Evolutionary conservation across 1,140 invertebrate species (phyloP).

Genomic region (Diprion similis): DNA sequence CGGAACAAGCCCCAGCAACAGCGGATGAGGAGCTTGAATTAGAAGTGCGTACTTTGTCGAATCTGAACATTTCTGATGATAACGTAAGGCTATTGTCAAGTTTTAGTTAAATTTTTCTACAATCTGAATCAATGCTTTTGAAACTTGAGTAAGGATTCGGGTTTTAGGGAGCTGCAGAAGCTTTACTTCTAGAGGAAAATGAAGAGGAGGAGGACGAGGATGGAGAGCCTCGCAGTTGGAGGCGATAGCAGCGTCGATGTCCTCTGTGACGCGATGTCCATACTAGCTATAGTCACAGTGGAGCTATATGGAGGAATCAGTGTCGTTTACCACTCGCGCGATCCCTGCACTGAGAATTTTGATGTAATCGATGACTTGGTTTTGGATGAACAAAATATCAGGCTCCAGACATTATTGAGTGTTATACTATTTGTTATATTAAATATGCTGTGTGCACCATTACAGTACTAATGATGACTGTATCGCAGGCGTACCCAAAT

Average conservation of each 20-base stretch:
- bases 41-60: slow-evolving; percentile 39
- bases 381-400: slow-evolving; percentile 35
- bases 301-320: slow-evolving; percentile 33
- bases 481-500: slow-evolving; percentile 37
- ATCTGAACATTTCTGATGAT: neutral
- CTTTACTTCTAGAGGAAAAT: slow-evolving; percentile 57
- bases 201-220: slow-evolving; percentile 71
- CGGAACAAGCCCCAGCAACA: slow-evolving; percentile 48
- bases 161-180: slow-evolving; percentile 47
- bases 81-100: too few relatives aligned
- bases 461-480: slow-evolving; percentile 35
- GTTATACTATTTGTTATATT: slow-evolving; percentile 50
- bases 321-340: slow-evolving; percentile 33
- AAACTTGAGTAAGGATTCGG: slow-evolving; percentile 16
- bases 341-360: slow-evolving; percentile 36
- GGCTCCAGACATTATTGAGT: slow-evolving; percentile 44
- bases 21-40: slow-evolving; percentile 57
- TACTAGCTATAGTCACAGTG: slow-evolving; percentile 37
- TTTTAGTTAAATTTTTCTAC: too few relatives aligned
- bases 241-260: slow-evolving; percentile 61
- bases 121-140: slow-evolving; percentile 8
- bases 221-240: slow-evolving; percentile 65
- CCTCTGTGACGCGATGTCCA: slow-evolving; percentile 40
- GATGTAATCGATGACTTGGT: slow-evolving; percentile 36
- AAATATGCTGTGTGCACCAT: slow-evolving; percentile 40